Base-by-base conservation (phyloP, 2,888 invertebrate species). In the Rhamnusium bicolor region DNA sequence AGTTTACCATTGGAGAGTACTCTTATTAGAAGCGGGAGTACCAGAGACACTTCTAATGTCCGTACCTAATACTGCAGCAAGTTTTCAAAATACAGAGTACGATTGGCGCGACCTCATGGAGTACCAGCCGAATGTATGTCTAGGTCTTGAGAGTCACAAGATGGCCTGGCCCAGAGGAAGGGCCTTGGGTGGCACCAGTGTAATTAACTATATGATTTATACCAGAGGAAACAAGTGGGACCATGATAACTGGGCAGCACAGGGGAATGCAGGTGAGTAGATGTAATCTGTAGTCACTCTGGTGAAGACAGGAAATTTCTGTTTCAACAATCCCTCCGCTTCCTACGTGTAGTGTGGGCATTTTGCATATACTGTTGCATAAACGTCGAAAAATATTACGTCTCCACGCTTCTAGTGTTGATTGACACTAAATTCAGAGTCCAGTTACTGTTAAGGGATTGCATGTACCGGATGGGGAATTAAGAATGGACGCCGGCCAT, bases 141-240 rank as follows among this genome's bases (percentile, higher is more conserved):
- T 29, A 8, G 79, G 79, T 5, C 47, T 79, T 10, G 66, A 72
- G 12, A 29, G 67, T 29, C 14, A 72, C 63, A 62, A 65, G 40
- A 78, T 78, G 76, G 65, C 79, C 87, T 90, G 90, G 90, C 92
- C 92, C 0, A 87, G 91, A 4, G 92, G 92, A 18, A 92, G 89
- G 83, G 89, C 90, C 0, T 84, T 92, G 0, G 92, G 92, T 0
- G 92, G 92, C 4, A 89, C 90, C 0, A 90, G 91, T 69, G 90
- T 91, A 54, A 90, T 92, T 49, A 92, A 93, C 83, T 92, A 90
- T 80, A 92, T 92, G 92, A 91, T 94, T 74, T 95, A 95, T 86
- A 93, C 94, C 10, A 90, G 95, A 63, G 95, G 95, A 7, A 91
- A 94, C 79, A 90, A 90, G 27, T 83, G 84, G 18, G 94, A 94